Conservation (phyloP, 2,888 invertebrate genomes). For the Cheilosia grossa region DNA sequence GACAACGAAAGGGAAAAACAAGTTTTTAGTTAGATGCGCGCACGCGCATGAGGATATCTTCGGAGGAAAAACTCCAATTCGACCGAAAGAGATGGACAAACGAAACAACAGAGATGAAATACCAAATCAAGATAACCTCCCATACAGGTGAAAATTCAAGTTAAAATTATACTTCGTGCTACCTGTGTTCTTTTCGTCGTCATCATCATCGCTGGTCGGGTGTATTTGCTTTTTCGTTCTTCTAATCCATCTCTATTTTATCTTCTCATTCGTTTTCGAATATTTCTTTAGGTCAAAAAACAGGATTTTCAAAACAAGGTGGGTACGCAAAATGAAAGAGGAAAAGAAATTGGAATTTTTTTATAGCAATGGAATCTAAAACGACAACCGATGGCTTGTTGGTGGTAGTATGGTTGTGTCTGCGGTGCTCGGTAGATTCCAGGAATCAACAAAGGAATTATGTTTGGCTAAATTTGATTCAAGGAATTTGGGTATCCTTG, state of each 20-base stretch:
- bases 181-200: slow-evolving; percentile 68
- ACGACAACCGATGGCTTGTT: slow-evolving; percentile 55
- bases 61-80: slow-evolving; percentile 48
- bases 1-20: slow-evolving; percentile 73
- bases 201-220: slow-evolving; percentile 12
- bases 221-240: slow-evolving; percentile 26
- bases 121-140: slow-evolving; percentile 66
- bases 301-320: slow-evolving; percentile 67
- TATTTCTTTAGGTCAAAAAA: slow-evolving; percentile 75
- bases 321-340: slow-evolving; percentile 29
- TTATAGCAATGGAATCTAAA: slow-evolving; percentile 71
- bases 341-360: slow-evolving; percentile 54
- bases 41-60: slow-evolving; percentile 39
- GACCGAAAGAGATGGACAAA: slow-evolving; percentile 49
- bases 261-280: slow-evolving; percentile 65
- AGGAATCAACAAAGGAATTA: slow-evolving; percentile 73
- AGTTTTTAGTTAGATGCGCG: slow-evolving; percentile 41
- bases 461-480: slow-evolving; percentile 73
- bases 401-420: slow-evolving; percentile 9
- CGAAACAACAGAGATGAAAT: slow-evolving; percentile 58
- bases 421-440: slow-evolving; percentile 49
- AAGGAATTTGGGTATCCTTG: slow-evolving; percentile 74
- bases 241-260: slow-evolving; percentile 67
- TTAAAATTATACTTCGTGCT: slow-evolving; percentile 68
- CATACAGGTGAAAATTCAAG: slow-evolving; percentile 74